A percentile compares a stretch with the other conserved stretches of the same genome.
These are phyloP conservation scores for Leucoraja erinaceus DNA, from an alignment of 2,113 vertebrate species.

Conservation along the genomic window DNA sequence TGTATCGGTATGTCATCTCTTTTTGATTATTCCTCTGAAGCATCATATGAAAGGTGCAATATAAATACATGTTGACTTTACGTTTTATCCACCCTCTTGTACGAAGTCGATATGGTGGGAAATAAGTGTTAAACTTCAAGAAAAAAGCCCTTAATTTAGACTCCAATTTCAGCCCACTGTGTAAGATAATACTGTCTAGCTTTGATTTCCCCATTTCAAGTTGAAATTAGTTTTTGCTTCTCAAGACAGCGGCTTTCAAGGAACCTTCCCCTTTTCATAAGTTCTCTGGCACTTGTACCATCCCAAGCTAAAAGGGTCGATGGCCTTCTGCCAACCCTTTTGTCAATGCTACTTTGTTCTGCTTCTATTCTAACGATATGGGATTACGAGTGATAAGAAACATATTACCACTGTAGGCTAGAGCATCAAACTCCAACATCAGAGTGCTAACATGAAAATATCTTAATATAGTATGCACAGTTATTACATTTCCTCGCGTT, in stretches of 20 bases:
- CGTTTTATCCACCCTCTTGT: neutral
- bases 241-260: neutral
- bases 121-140: neutral
- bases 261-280: neutral
- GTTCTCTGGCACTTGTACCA: neutral
- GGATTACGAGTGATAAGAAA: neutral
- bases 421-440: neutral
- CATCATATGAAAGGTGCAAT: neutral
- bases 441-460: neutral
- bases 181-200: neutral
- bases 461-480: neutral
- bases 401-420: neutral
- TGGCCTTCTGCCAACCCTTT: neutral
- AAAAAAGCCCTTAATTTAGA: neutral
- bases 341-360: neutral
- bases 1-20: too few species aligned
- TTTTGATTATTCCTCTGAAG: too few species aligned
- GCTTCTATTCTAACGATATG: neutral
- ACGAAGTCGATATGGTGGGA: neutral
- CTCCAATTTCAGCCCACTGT: neutral
- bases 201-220: neutral
- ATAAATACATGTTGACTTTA: neutral
- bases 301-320: neutral
- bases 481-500: conserved; percentile 48
- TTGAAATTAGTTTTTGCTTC: neutral